phyloP scores from a whole-genome alignment of 2,888 invertebrate species.

The Drosophila nr. fundita region DNA sequence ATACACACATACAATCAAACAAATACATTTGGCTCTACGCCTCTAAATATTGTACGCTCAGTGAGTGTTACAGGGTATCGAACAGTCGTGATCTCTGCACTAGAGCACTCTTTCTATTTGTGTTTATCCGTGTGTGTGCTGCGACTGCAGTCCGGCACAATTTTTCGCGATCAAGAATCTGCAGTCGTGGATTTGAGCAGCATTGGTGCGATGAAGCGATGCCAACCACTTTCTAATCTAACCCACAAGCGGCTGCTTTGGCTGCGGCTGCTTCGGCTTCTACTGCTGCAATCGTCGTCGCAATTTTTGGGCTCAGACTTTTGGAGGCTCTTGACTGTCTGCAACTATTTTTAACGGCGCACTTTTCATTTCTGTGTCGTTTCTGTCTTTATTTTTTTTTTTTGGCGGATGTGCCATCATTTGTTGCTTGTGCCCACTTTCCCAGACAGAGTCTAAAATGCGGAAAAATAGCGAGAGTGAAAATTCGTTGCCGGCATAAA shows the following conservation, averaged over 20 bases:
- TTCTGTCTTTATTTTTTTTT: constrained; percentile 28
- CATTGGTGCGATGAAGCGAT: constrained; percentile 27
- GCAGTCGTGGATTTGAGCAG: constrained; percentile 28
- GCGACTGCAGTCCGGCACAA: constrained; percentile 50
- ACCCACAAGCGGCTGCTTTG: constrained; percentile 54
- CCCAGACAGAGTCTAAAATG: constrained; percentile 64
- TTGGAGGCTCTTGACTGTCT: constrained; percentile 49
- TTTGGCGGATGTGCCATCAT: constrained; percentile 59
- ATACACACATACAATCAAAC: neutral
- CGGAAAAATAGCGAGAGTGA: constrained; percentile 73
- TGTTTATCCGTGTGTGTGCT: constrained; percentile 20
- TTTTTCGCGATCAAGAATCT: constrained; percentile 63
- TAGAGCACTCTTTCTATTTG: neutral
- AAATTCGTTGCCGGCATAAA: constrained; percentile 70
- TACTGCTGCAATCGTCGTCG: constrained; percentile 36
- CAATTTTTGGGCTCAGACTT: constrained; percentile 57
- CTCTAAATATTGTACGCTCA: neutral
- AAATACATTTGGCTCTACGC: neutral
- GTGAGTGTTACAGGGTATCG: neutral
- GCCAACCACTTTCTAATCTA: constrained; percentile 66
- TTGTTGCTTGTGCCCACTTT: constrained; percentile 49
- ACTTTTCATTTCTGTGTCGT: constrained; percentile 57
- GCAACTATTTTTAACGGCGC: constrained; percentile 63
- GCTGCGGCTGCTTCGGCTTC: constrained; percentile 38
- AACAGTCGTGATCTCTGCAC: neutral